Evolutionary conservation across 2,113 vertebrate species (phyloP).

Genomic region (Saccopteryx bilineata): DNA sequence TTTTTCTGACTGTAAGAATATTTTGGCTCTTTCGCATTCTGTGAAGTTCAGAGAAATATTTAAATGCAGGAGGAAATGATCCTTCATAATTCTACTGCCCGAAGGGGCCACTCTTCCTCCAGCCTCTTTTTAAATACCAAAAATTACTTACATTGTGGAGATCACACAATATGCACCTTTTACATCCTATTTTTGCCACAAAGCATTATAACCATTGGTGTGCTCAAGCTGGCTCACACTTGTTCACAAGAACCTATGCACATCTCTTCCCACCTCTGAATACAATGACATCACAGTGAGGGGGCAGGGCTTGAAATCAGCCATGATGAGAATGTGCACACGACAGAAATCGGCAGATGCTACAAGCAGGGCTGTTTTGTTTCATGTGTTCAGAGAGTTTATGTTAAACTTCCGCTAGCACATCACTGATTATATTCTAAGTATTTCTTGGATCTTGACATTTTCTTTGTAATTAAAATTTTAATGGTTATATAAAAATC

Average conservation of each 20-base stretch:
- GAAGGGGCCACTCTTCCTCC: neutral
- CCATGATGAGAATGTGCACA: neutral
- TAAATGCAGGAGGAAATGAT: neutral
- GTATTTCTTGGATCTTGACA: neutral
- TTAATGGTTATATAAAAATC: neutral
- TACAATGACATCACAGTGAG: neutral
- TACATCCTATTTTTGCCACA: neutral
- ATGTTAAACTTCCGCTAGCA: slow-evolving; percentile 12
- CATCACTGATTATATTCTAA: neutral
- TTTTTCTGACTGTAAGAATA: neutral
- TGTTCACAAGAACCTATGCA: neutral
- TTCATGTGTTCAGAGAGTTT: neutral
- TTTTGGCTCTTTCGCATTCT: neutral
- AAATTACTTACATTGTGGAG: neutral
- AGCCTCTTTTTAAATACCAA: neutral
- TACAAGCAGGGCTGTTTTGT: neutral
- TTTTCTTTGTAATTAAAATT: slow-evolving; percentile 21
- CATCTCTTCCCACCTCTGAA: neutral
- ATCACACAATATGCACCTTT: neutral
- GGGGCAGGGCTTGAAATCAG: neutral
- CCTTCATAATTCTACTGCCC: neutral
- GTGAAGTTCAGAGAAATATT: neutral
- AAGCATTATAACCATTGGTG: neutral
- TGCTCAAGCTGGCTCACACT: neutral
- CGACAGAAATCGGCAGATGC: neutral